Base-by-base conservation (phyloP, 2,888 invertebrate genomes). In the Crepidodera aurea region DNA sequence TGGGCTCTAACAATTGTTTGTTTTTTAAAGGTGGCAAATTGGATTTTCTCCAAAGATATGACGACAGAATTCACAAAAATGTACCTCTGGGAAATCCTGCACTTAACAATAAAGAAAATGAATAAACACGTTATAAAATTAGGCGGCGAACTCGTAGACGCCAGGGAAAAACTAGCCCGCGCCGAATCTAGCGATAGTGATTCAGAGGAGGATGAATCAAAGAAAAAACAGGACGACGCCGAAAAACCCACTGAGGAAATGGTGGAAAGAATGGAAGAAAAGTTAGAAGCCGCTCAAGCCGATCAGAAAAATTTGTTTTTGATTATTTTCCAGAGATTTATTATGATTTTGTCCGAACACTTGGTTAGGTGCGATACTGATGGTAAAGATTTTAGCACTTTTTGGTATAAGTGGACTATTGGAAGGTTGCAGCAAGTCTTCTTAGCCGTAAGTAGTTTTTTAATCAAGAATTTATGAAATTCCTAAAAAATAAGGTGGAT, bases 31-130 rank as follows among this genome's bases (percentile, higher is more conserved):
- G 65, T 99, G 10, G 97, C 98, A 46, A 96, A 95, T 71, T 99
- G 98, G 98, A 90, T 98, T 66, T 98, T 98, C 83, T 94, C 96
- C 3, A 93, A 93, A 81, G 93, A 94, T 79, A 96, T 98, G 96
- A 86, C 88, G 13, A 83, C 87, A 0, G 94, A 92, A 81, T 97
- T 98, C 81, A 96, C 96, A 0, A 94, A 95, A 81, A 88, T 91
- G 76, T 97, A 94, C 80, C 87, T 98, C 15, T 99, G 98, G 98
- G 98, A 99, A 83, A 90, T 98, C 63, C 85, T 99, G 55, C 96
- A 98, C 81, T 83, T 95, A 62, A 98, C 98, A 1, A 94, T 98
- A 51, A 92, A 93, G 73, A 98, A 97, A 83, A 96, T 98, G 92
- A 96, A 95, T 78, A 94, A 94, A 77, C 95, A 96, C 75, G 96